Percentiles rank a stretch among this genome's conserved stretches.
phyloP scores from a whole-genome alignment of 2,113 vertebrate genomes.

The Nymphicus hollandicus region DNA sequence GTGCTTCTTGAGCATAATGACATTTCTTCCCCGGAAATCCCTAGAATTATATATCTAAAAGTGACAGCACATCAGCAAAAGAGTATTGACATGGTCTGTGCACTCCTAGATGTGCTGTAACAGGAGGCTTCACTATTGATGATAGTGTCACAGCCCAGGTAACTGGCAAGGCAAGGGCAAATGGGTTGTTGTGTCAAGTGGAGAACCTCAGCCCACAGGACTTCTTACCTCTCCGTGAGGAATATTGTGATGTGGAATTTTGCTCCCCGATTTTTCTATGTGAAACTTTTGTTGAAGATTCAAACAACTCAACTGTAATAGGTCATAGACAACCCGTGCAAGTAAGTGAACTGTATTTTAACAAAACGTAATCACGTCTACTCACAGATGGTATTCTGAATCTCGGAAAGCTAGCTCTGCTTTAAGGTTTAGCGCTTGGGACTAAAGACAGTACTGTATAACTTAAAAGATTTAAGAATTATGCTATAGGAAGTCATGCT shows the following conservation, averaged over 20 bases:
- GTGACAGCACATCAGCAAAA: background rate
- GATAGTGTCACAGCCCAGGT: background rate
- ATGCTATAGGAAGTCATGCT: conserved; percentile 56
- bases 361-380: background rate
- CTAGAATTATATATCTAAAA: background rate
- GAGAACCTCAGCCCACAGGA: background rate
- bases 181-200: background rate
- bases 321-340: background rate
- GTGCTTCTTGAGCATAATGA: background rate
- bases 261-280: background rate
- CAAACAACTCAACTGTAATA: background rate
- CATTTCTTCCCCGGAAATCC: background rate
- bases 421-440: conserved; percentile 30
- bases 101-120: background rate
- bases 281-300: background rate
- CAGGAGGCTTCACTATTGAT: background rate
- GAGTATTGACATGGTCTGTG: background rate
- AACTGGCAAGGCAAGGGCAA: background rate
- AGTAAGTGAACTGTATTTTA: background rate
- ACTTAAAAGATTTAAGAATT: conserved; percentile 71
- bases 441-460: conserved; percentile 41
- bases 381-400: background rate
- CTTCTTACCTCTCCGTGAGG: background rate
- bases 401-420: background rate
- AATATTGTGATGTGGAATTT: background rate